These are phyloP conservation scores for Syngnathus floridae DNA, from an alignment of 2,113 vertebrate species.

Conservation along the genomic window DNA sequence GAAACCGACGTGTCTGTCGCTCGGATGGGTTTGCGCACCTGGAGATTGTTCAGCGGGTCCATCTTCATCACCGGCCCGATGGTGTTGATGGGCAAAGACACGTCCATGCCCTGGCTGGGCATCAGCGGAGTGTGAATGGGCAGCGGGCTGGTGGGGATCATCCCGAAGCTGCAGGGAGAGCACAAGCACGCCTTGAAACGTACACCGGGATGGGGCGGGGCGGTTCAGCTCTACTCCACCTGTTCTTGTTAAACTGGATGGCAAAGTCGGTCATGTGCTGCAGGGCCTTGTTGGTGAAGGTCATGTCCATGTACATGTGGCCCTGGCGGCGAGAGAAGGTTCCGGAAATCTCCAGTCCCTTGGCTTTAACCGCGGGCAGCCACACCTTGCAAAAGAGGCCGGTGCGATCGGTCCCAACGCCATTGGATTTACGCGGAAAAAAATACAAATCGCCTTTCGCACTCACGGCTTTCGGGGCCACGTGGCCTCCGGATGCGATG, in stretches of 20 bases:
- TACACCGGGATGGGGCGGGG: no score
- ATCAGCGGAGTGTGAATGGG: slow-evolving; percentile 93
- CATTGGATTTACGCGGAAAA: neutral
- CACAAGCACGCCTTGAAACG: neutral
- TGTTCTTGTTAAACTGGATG: slow-evolving; percentile 99
- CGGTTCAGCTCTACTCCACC: slow-evolving; percentile 64
- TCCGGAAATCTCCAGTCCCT: slow-evolving; percentile 93
- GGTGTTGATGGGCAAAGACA: slow-evolving; percentile 93
- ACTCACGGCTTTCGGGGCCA: slow-evolving; percentile 85
- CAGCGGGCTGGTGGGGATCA: slow-evolving; percentile 91
- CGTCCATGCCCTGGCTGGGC: slow-evolving; percentile 94
- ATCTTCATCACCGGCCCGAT: slow-evolving; percentile 99
- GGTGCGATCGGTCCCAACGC: neutral
- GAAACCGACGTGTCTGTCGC: neutral
- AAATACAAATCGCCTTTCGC: neutral
- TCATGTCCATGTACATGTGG: slow-evolving; percentile 99
- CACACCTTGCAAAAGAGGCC: slow-evolving; percentile 74
- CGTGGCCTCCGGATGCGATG: slow-evolving; percentile 85
- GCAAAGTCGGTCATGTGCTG: slow-evolving; percentile 99
- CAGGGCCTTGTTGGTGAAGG: slow-evolving; percentile 94
- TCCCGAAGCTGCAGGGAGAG: slow-evolving; percentile 76
- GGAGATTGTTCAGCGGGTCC: slow-evolving; percentile 97
- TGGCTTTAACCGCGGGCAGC: slow-evolving; percentile 96
- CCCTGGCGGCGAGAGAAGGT: slow-evolving; percentile 95
- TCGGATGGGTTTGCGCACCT: slow-evolving; percentile 68